These are phyloP conservation scores for Criorhina ranunculi DNA, from an alignment of 2,888 invertebrate genomes.

Conservation along the genomic window DNA sequence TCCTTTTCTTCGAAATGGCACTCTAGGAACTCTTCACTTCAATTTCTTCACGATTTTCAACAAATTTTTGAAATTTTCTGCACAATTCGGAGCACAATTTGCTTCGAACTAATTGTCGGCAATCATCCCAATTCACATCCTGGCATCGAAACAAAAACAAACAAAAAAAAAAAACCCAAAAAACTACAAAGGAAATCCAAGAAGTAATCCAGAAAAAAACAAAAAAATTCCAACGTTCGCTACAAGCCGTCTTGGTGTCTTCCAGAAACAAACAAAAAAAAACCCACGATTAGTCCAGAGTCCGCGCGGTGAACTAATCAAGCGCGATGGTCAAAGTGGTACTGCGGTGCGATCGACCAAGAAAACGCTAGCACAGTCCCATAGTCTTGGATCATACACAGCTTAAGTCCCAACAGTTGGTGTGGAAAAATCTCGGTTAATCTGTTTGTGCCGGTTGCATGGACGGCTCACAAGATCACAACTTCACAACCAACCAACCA, in stretches of 20 bases:
- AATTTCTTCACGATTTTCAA: constrained; percentile 1
- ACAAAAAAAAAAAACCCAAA: constrained; percentile 52
- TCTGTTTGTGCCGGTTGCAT: constrained; percentile 40
- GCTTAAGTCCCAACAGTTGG: constrained; percentile 37
- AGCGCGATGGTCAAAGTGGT: constrained; percentile 81
- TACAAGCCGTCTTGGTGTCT: constrained; percentile 9
- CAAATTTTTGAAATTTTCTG: not conserved
- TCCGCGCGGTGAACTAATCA: constrained; percentile 79
- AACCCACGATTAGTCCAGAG: constrained; percentile 54
- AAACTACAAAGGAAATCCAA: constrained; percentile 21
- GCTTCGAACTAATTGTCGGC: constrained; percentile 67
- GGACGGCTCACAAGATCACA: constrained; percentile 6
- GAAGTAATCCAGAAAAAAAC: constrained; percentile 25
- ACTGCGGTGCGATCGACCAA: constrained; percentile 83
- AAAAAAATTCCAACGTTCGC: constrained; percentile 16
- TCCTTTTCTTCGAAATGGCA: constrained; percentile 49
- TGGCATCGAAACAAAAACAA: constrained; percentile 39
- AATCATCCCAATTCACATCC: constrained; percentile 74
- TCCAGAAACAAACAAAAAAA: not conserved
- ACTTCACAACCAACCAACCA: constrained; percentile 59
- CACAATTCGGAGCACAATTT: constrained; percentile 51
- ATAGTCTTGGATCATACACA: constrained; percentile 51
- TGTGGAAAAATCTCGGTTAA: constrained; percentile 72
- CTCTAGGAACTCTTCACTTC: constrained; percentile 14
- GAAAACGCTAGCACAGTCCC: constrained; percentile 78